Percentiles rank a stretch among this genome's conserved stretches.
phyloP scores from a whole-genome alignment of 2,888 invertebrate genomes.

The Heliconius hortense region DNA sequence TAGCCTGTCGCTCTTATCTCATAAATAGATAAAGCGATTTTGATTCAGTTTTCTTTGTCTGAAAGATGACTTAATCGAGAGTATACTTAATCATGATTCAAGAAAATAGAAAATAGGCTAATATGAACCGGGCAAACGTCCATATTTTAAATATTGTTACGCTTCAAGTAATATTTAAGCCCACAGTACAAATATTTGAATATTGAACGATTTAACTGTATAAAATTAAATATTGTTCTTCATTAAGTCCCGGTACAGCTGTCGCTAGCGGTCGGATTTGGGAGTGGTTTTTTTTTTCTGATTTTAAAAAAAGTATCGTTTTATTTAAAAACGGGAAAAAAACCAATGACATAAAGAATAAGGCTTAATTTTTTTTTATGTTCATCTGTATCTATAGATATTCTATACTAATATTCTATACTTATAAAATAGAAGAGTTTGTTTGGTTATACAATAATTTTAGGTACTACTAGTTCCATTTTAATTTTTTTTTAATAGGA shows the following conservation, averaged over 20 bases:
- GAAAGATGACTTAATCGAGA: too few relatives aligned
- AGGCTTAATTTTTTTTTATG: too few relatives aligned
- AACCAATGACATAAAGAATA: neutral
- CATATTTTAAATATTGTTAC: neutral
- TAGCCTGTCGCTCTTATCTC: neutral
- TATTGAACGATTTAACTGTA: conserved; percentile 2
- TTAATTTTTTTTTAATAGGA: too few relatives aligned
- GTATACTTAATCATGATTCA: too few relatives aligned
- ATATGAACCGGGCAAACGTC: neutral
- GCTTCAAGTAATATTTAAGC: neutral
- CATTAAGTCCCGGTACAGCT: conserved; percentile 4
- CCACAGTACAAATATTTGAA: conserved; percentile 1
- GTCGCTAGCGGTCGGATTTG: neutral
- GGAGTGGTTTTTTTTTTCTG: neutral
- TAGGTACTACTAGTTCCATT: too few relatives aligned
- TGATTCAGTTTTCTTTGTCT: neutral
- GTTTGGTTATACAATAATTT: too few relatives aligned
- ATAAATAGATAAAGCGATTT: neutral
- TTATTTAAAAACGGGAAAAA: neutral
- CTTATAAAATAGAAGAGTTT: too few relatives aligned
- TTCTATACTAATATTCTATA: too few relatives aligned
- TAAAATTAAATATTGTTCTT: conserved; percentile 12
- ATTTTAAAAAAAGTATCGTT: neutral
- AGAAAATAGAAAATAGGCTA: too few relatives aligned
- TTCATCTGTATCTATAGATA: too few relatives aligned